Base-by-base conservation (phyloP, 2,797 vertebrate genomes). In the Chelidonichthys spinosus region DNA sequence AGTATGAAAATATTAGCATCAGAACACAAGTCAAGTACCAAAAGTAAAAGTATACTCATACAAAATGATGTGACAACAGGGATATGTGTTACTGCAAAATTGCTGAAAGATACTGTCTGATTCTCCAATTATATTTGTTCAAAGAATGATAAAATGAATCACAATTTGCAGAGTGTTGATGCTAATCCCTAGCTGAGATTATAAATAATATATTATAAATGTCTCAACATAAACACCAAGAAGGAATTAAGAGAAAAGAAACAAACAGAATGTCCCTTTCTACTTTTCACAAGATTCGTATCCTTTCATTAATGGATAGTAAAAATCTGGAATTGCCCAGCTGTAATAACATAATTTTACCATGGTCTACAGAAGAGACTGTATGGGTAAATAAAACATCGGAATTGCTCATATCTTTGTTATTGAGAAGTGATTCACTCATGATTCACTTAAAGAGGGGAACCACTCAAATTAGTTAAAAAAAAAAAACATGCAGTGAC, bases 391-490 rank as follows among this genome's bases (percentile, higher is more conserved):
- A 63, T n/a, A 56, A 53, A 49, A 76, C 25, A 10, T 11, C 40
- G 58, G 6, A 46, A 71, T 81, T 76, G 56, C 25, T n/a, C 18
- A 72, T 44, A 44, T 49, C 40, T 18, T 54, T 63, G 9, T 42
- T 62, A 3, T 35, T 43, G 37, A 67, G 35, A 63, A 43, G 59
- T 17, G 36, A 76, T 66, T 81, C 70, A 63, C 58, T 68, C 7
- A 60, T 73, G 53, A 65, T 70, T 78, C 68, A 78, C 32, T 25
- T 62, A 53, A 6, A 46, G 40, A 83, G 25, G 56, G 63, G 68
- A 83, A 74, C 43, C n/a, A 62, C 68, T 61, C 33, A 62, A 58
- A 63, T 55, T 8, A 71, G 33, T 49, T 70, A 63, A 79, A 69
- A 61, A 42, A 74, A 71, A 32, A 46, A 72, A 63, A 79, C 70